These are phyloP conservation scores for Pachliopta kotzebuea DNA, from an alignment of 2,888 invertebrate species.

Conservation along the genomic window DNA sequence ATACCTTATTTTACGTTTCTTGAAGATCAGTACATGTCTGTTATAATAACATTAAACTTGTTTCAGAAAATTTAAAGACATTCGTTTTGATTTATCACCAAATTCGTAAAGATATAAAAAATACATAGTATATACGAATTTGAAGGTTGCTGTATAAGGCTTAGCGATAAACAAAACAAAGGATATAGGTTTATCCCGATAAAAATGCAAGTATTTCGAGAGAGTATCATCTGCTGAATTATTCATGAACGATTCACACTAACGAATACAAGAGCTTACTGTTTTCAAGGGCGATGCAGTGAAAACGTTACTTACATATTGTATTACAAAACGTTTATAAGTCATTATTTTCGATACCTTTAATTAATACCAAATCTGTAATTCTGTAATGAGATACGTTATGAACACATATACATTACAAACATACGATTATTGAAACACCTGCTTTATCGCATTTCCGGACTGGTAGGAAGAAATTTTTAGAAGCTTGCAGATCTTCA, in stretches of 20 bases:
- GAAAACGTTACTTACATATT: not conserved
- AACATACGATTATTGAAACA: no score
- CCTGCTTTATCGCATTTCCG: no score
- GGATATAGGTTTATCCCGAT: slow-evolving; percentile 33
- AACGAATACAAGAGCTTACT: slow-evolving; percentile 49
- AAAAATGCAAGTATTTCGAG: slow-evolving; percentile 33
- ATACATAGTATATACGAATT: not conserved
- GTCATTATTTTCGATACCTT: not conserved
- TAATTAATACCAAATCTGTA: not conserved
- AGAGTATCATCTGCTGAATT: slow-evolving; percentile 38
- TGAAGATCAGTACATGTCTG: no score
- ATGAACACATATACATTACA: no score
- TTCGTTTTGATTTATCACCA: not conserved
- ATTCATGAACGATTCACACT: slow-evolving; percentile 51
- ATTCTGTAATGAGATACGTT: no score
- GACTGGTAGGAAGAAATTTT: no score
- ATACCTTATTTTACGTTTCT: no score
- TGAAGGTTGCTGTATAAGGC: slow-evolving; percentile 6
- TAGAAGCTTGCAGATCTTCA: no score
- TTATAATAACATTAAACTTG: no score
- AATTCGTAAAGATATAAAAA: not conserved
- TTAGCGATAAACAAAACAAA: slow-evolving; percentile 35
- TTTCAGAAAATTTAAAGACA: no score
- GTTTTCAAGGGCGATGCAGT: slow-evolving; percentile 47
- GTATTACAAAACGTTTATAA: not conserved